Evolutionary conservation across 2,113 vertebrate genomes (phyloP).

Genomic region (Meriones unguiculatus): DNA sequence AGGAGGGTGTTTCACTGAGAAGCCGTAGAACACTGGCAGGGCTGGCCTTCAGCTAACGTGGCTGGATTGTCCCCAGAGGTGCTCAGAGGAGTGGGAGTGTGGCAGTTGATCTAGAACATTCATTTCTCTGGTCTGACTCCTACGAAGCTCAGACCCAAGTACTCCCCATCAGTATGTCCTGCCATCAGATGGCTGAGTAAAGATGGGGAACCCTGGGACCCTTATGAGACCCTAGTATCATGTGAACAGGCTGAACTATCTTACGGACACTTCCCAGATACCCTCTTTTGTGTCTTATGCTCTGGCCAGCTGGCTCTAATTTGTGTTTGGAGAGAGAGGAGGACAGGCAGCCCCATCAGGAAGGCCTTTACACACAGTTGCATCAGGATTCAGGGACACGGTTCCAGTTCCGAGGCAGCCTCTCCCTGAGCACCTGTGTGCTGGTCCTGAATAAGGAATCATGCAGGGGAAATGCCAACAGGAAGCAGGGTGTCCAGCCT

Average conservation of each 20-base stretch:
- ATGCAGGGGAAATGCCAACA: background rate
- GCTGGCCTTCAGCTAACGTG: background rate
- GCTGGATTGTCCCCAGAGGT: background rate
- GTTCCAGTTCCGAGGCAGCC: background rate
- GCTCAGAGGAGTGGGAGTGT: too few relatives aligned
- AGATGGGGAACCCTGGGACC: background rate
- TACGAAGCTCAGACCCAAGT: background rate
- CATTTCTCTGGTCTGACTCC: background rate
- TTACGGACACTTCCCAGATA: background rate
- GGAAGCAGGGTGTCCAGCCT: background rate
- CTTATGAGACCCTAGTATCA: too few relatives aligned
- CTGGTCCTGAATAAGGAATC: fast-evolving
- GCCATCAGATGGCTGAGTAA: background rate
- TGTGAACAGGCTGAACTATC: background rate
- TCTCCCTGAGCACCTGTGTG: background rate
- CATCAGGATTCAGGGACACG: background rate
- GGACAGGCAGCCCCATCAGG: background rate
- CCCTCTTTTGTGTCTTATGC: background rate
- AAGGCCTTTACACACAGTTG: background rate
- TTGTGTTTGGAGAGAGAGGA: background rate
- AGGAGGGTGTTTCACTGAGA: background rate
- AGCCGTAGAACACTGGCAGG: background rate
- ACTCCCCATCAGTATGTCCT: background rate
- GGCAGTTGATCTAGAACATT: background rate
- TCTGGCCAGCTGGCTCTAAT: background rate